These are phyloP conservation scores for Hanleya hanleyi DNA, from an alignment of 2,888 invertebrate species.

Conservation along the genomic window DNA sequence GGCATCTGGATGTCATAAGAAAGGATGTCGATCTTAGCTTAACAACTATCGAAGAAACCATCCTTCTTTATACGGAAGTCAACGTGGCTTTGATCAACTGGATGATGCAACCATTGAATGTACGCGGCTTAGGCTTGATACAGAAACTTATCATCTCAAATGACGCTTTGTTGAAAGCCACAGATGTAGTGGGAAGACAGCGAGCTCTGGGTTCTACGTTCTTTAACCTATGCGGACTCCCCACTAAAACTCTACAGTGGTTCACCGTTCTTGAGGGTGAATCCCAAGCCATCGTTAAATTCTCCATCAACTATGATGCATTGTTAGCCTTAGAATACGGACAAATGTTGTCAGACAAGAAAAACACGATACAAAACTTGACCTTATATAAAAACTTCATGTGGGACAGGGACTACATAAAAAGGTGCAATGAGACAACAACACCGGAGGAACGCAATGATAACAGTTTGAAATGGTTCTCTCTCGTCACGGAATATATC, in stretches of 20 bases:
- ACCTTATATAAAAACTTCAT: neutral
- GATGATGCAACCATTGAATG: neutral
- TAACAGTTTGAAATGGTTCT: neutral
- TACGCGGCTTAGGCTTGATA: neutral
- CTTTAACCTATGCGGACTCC: neutral
- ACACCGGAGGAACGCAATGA: neutral
- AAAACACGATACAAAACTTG: neutral
- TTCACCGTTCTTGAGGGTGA: neutral
- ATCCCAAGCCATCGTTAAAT: neutral
- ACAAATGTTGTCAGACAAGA: neutral
- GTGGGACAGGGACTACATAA: neutral
- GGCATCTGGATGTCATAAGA: neutral
- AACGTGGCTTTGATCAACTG: neutral
- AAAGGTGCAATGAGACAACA: neutral
- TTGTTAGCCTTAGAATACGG: neutral
- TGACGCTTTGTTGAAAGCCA: neutral
- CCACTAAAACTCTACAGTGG: neutral
- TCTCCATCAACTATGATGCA: neutral
- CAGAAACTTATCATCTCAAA: neutral
- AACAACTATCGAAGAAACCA: neutral
- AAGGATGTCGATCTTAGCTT: neutral
- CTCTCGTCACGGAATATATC: neutral
- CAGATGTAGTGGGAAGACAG: constrained; percentile 1
- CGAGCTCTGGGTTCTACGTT: constrained; percentile 3
- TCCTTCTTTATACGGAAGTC: neutral